Evolutionary conservation across 2,113 vertebrate genomes (phyloP), one percentile per base, ranked within the genome.

Genomic region (Psilopsiagon aymara): DNA sequence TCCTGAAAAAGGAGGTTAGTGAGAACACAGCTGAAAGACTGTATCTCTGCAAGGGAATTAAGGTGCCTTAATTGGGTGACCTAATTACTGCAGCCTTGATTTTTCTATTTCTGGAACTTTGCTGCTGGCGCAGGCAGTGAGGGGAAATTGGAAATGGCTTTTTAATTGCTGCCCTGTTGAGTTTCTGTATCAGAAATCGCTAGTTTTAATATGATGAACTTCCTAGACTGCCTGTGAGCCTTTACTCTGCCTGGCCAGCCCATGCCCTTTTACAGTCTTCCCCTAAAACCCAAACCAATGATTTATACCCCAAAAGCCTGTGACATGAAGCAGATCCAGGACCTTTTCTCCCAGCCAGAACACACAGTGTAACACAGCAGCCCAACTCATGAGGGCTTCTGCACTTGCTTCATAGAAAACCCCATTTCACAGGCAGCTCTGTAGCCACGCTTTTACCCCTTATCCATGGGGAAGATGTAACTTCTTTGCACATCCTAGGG

Each of bases 91-190:
- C 49, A 85, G 79, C 0, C 0, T 73, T 59, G 35, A 13, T 60
- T 82, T 88, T 92, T 81, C 96, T 96, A 94, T 96, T 95, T 96
- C 70, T 86, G 81, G 91, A 87, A 57, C 25, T 82, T 60, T 43
- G 83, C 88, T 92, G 83, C 74, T 82, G 81, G 92, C 12, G 2
- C 2, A 6, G 70, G 59, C 1, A 4, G 69, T 0, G 5, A 87
- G 43, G 47, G 17, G 31, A 84, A 33, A 41, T 35, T 74, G 69
- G 21, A 73, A 92, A 29, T 8, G 31, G 46, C 28, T 92, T 88
- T 82, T 76, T 43, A 95, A 77, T 44, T 85, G 62, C 88, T 86
- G 77, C 41, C 62, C 53, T 43, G 62, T 6, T 43, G 66, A 41
- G 62, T 62, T 66, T 59, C 63, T 3, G 0, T 37, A 35, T 17